phyloP scores from a whole-genome alignment of 2,888 invertebrate genomes.

The Eupeodes latifasciatus region DNA sequence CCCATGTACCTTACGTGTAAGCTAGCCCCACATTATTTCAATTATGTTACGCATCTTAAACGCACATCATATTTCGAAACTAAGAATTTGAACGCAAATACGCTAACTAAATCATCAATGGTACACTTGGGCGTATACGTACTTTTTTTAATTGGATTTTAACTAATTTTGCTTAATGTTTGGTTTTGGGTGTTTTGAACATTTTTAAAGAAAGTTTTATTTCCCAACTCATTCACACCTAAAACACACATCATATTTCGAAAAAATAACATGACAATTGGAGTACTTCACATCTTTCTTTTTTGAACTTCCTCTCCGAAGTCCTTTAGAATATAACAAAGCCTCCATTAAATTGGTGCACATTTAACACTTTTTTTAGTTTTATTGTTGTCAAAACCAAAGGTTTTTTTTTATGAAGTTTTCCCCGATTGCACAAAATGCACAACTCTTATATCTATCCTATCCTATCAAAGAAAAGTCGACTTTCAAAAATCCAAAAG shows the following conservation, averaged over 20 bases:
- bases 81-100: too few species aligned
- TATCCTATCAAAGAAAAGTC: slow-evolving; percentile 21
- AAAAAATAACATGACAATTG: too few species aligned
- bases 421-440: slow-evolving; percentile 14
- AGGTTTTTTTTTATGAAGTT: slow-evolving; percentile 1
- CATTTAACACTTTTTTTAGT: neutral
- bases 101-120: too few species aligned
- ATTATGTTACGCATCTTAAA: too few species aligned
- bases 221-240: too few species aligned
- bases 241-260: too few species aligned
- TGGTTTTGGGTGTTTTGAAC: too few species aligned
- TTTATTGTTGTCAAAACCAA: slow-evolving; percentile 10
- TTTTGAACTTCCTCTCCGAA: neutral
- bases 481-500: neutral
- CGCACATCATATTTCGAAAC: too few species aligned
- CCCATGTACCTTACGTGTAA: too few species aligned
- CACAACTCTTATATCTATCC: neutral
- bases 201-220: too few species aligned
- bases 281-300: neutral
- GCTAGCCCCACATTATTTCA: too few species aligned
- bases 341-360: neutral
- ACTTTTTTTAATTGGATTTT: neutral
- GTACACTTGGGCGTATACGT: too few species aligned
- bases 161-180: neutral
- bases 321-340: neutral